Conservation (phyloP, 2,113 vertebrate genomes). For the Cervus canadensis region DNA sequence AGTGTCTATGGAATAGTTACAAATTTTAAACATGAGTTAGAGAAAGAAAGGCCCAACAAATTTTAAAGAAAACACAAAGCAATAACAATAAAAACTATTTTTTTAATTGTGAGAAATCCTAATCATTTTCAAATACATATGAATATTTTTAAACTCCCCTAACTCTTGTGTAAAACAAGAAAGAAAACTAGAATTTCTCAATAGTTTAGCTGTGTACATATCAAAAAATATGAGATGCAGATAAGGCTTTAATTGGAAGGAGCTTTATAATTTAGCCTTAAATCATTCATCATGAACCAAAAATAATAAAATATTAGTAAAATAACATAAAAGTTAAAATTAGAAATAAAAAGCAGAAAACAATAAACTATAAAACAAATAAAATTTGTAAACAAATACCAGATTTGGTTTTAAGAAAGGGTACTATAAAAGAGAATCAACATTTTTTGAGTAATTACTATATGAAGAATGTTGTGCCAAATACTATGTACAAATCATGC, state of each 20-base stretch:
- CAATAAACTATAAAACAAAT: not conserved
- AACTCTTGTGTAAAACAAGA: not conserved
- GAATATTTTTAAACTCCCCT: not conserved
- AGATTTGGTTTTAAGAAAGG: not conserved
- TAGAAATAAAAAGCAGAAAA: not conserved
- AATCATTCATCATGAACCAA: not conserved
- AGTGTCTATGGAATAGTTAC: not conserved
- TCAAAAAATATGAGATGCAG: not conserved
- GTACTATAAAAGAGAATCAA: not conserved
- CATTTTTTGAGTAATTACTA: not conserved
- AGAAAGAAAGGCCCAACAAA: not conserved
- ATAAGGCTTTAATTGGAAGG: not conserved
- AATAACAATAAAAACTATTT: not conserved
- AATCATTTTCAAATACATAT: not conserved
- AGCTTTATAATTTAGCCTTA: not conserved
- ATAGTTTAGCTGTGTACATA: not conserved
- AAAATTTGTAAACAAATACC: not conserved
- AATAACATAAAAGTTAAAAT: not conserved
- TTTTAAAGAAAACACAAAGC: not conserved
- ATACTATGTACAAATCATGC: not conserved
- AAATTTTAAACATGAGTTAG: not conserved
- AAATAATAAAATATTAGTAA: not conserved
- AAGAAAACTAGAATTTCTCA: not conserved
- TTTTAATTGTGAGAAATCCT: not conserved
- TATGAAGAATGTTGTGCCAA: not conserved